Evolutionary conservation across 2,888 invertebrate genomes (phyloP), one percentile per base, ranked within the genome.

Genomic region (Cactoblastis cactorum): DNA sequence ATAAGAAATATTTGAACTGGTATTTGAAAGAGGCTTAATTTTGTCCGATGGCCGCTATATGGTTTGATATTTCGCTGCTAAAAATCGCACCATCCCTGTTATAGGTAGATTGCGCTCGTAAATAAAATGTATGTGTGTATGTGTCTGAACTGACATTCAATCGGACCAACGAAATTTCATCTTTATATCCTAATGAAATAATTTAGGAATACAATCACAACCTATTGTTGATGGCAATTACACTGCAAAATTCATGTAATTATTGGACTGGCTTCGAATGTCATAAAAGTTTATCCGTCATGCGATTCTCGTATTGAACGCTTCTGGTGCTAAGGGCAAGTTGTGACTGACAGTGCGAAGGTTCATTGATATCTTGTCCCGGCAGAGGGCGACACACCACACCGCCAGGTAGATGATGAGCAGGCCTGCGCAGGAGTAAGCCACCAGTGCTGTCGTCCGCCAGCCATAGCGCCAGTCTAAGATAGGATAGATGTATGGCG

Each of bases 381-480:
- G 65, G 55, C 70, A 69, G 1, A 75, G 50, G 0, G 75, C 77
- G 2, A 75, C 15, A 14, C 58, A 68, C 79, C 80, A 86, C 35
- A 85, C 49, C 4, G 65, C 18, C 1, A 64, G 22, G 67, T 84
- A 85, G 3, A 84, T 55, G 8, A 69, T 47, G 22, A 86, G 54
- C 3, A 85, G 56, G 1, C 75, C 77, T 0, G 59, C 75, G 6
- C 68, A 56, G 0, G 84, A 61, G 1, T 69, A 65, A 0, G 56
- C 73, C 3, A 81, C 69, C 15, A 85, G 88, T 24, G 91, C 77
- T 22, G 91, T 77, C 0, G 94, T 90, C 45, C 85, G 88, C n/a
- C 83, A 81, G 0, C 93, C 92, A 52, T 92, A 91, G 39, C 91
- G 85, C 96, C 96, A 96, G 79, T 96, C 93, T 57, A 96, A 80